phyloP scores from a whole-genome alignment of 2,113 vertebrate species.

The Abramis brama region DNA sequence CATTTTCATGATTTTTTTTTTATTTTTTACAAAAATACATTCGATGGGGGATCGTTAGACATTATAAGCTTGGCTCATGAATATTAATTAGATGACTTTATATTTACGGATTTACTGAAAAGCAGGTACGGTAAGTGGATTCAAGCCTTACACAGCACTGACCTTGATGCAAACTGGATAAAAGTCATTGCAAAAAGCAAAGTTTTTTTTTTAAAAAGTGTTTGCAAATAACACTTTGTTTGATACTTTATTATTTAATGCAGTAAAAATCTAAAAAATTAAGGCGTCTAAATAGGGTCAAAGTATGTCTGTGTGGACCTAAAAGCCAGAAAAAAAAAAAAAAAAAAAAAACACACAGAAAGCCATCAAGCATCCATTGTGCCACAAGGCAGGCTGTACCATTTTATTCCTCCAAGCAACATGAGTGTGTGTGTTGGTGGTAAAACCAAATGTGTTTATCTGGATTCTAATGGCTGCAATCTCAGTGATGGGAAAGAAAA shows the following conservation, averaged over 20 bases:
- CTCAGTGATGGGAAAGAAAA: constrained; percentile 27
- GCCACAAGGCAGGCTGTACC: background rate
- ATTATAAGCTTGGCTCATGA: background rate
- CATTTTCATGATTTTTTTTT: background rate
- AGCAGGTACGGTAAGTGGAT: background rate
- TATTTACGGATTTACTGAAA: background rate
- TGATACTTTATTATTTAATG: too few relatives aligned
- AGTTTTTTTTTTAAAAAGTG: too few relatives aligned
- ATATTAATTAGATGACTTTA: background rate
- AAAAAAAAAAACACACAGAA: background rate
- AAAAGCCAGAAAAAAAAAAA: background rate
- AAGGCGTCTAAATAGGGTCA: background rate
- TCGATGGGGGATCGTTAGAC: background rate
- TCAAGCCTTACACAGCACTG: background rate
- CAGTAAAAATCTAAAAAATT: too few relatives aligned
- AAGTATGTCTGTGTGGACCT: background rate
- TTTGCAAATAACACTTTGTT: too few relatives aligned
- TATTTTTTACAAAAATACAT: background rate
- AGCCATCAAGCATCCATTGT: background rate
- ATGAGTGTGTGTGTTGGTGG: background rate
- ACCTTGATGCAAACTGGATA: constrained; percentile 3
- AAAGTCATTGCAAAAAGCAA: background rate
- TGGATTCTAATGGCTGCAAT: background rate
- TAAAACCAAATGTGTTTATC: background rate
- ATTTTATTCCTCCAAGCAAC: background rate